These are phyloP conservation scores for Drosophila bocki DNA, from an alignment of 1,140 invertebrate species.

Conservation along the genomic window DNA sequence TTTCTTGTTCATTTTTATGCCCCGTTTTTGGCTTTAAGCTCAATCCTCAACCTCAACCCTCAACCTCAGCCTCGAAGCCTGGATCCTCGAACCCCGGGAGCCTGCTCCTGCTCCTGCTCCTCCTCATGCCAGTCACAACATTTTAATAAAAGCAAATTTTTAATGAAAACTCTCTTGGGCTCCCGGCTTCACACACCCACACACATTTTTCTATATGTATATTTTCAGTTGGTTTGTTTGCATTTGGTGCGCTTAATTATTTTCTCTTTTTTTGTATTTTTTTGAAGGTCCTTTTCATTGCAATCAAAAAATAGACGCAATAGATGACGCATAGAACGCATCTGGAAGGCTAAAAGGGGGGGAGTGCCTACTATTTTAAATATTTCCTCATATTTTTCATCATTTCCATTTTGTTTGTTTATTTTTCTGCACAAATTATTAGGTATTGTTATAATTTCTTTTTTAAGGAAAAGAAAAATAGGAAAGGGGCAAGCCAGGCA, in stretches of 20 bases:
- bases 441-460: conserved; percentile 78
- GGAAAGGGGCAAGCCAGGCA: neutral
- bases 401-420: conserved; percentile 49
- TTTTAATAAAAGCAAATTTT: conserved; percentile 58
- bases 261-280: conserved; percentile 33
- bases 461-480: conserved; percentile 6
- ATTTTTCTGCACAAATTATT: conserved; percentile 80
- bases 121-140: conserved; percentile 30
- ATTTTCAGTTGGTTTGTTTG: conserved; percentile 55
- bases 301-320: conserved; percentile 72
- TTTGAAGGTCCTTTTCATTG: conserved; percentile 33
- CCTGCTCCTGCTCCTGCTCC: neutral
- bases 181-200: neutral
- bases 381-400: conserved; percentile 21
- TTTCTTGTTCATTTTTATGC: conserved; percentile 47
- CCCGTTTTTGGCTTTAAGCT: conserved; percentile 43
- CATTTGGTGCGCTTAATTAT: conserved; percentile 47
- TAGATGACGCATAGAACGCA: conserved; percentile 77
- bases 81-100: conserved; percentile 11
- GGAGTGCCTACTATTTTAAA: conserved; percentile 70
- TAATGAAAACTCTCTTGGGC: conserved; percentile 58
- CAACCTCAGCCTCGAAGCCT: conserved; percentile 6
- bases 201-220: conserved; percentile 13
- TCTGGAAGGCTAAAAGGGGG: conserved; percentile 33
- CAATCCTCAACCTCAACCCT: conserved; percentile 9